phyloP scores from a whole-genome alignment of 2,797 vertebrate genomes.

The Holocentrus rufus region DNA sequence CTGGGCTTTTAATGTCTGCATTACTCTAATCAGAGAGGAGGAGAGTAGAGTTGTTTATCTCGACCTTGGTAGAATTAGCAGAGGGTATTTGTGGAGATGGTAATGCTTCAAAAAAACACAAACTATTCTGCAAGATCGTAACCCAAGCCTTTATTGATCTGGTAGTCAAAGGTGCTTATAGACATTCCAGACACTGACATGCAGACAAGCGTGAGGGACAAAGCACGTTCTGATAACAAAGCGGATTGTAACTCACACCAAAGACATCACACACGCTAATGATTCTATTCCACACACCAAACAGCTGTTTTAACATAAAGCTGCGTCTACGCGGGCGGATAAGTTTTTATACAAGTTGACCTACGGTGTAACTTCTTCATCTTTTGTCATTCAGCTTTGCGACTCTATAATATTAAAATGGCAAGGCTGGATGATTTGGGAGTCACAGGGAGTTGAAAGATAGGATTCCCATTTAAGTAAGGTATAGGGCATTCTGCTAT shows the following conservation, averaged over 20 bases:
- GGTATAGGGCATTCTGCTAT: constrained; percentile 51
- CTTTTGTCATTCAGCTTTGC: constrained; percentile 41
- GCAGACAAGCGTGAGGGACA: constrained; percentile 15
- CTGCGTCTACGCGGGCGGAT: constrained; percentile 36
- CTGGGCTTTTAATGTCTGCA: constrained; percentile 84
- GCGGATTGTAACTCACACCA: constrained; percentile 32
- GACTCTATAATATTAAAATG: constrained; percentile 41
- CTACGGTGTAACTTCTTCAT: constrained; percentile 9
- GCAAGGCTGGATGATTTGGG: constrained; percentile 44
- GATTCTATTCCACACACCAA: constrained; percentile 39
- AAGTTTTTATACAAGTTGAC: constrained; percentile 32
- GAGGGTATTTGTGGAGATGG: constrained; percentile 67
- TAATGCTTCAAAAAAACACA: constrained; percentile 51
- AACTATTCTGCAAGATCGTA: constrained; percentile 65
- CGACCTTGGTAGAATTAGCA: constrained; percentile 81
- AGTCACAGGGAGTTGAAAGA: constrained; percentile 50
- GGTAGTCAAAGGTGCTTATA: constrained; percentile 60
- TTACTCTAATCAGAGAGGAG: constrained; percentile 82
- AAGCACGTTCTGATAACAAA: constrained; percentile 4
- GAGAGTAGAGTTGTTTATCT: constrained; percentile 81
- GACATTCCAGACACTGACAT: constrained; percentile 50
- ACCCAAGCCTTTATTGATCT: constrained; percentile 66
- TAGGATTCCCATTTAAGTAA: constrained; percentile 43
- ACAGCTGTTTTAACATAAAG: constrained; percentile 31
- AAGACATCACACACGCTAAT: constrained; percentile 18